Conservation (phyloP, 1,140 invertebrate genomes). For the Hycleus cichorii region DNA sequence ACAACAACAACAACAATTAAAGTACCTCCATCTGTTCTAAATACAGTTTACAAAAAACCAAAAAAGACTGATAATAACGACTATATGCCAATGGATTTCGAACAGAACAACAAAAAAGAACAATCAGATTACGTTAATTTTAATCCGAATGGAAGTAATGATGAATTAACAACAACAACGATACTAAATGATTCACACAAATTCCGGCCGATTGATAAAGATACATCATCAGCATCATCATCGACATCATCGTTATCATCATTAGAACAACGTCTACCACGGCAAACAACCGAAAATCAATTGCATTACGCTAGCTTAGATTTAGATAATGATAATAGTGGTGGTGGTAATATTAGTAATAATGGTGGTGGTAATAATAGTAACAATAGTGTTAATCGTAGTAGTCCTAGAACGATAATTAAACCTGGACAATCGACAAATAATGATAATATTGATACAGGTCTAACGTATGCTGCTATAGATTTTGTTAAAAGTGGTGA, state of each 20-base stretch:
- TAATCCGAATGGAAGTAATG: conserved; percentile 13
- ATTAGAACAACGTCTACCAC: conserved; percentile 18
- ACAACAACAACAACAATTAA: conserved; percentile 16
- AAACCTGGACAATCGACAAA: conserved; percentile 20
- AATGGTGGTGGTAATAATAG: conserved; percentile 18
- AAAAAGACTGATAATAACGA: conserved; percentile 22
- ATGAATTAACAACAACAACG: background rate
- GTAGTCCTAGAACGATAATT: conserved; percentile 20
- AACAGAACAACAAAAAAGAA: conserved; percentile 8
- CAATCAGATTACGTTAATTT: conserved; percentile 37
- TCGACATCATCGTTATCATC: background rate
- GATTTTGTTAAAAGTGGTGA: conserved; percentile 58
- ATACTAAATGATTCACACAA: background rate
- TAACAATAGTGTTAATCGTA: background rate
- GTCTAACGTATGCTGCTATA: conserved; percentile 56
- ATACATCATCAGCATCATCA: background rate
- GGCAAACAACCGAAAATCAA: conserved; percentile 40
- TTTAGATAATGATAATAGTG: conserved; percentile 39
- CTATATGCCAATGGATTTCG: conserved; percentile 36
- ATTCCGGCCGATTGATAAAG: background rate
- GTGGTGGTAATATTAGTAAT: background rate
- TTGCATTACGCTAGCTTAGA: conserved; percentile 62
- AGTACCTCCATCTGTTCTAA: conserved; percentile 27
- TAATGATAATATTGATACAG: conserved; percentile 42
- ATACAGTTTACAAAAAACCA: conserved; percentile 22